Evolutionary conservation across 2,888 invertebrate genomes (phyloP), one percentile per base, ranked within the genome.

Genomic region (Tetragnatha montana): DNA sequence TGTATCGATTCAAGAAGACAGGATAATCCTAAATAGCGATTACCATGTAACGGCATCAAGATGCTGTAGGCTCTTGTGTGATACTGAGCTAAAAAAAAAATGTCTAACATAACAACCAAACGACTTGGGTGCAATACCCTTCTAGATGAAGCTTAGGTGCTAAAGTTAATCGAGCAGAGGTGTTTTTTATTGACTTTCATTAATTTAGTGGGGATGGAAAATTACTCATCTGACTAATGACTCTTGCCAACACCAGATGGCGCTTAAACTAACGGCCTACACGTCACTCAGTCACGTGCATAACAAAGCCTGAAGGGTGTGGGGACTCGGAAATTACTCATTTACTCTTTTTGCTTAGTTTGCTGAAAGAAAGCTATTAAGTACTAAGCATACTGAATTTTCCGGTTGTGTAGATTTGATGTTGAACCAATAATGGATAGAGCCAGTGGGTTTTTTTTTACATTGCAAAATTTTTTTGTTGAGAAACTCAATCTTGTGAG

Each of bases 131-230:
- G 75, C 51, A 68, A 83, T 68, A 75, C 68, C 75, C 83, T 12
- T 8, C 12, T 6, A 75, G 75, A 76, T 68, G 47, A 17, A 14
- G 35, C 19, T 51, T 47, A 81, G 76, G 87, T 81, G 81, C 76
- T 76, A 87, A 87, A 87, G 74, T 82, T 81, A 87, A 81, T 87
- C 76, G 81, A 60, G 76, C 76, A 81, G 70, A 81, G 70, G 81
- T 76, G 86, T 81, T 81, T 87, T 87, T 87, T 76, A 87, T 87
- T 87, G 87, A 81, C 87, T 87, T 87, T 81, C 87, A 81, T 87
- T 87, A 87, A 87, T 87, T 84, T 80, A 68, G 75, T 70, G 47
- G 35, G 49, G 69, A 35, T 35, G 70, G 76, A 70, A 81, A 87
- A 87, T 87, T 70, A 75, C 75, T 81, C 8, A 71, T 49, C 60